Percentiles rank a stretch among this genome's conserved stretches.
phyloP scores from a whole-genome alignment of 1,140 invertebrate species.

The Nebria ingens region DNA sequence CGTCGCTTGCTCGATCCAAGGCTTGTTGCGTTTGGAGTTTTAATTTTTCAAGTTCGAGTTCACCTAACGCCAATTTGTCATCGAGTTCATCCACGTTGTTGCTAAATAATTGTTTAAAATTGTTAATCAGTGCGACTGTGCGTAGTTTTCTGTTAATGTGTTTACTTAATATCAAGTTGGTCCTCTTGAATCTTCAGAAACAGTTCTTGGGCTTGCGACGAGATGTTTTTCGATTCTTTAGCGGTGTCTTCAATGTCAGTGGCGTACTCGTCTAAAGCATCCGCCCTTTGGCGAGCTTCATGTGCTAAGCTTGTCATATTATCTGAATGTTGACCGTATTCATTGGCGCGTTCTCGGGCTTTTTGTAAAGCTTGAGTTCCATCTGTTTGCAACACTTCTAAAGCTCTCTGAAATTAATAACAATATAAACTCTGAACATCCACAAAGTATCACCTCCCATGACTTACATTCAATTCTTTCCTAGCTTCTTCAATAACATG shows the following conservation, averaged over 20 bases:
- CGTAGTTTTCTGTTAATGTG: conserved; percentile 20
- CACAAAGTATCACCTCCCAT: background rate
- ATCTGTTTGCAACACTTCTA: conserved; percentile 68
- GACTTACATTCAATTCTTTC: conserved; percentile 21
- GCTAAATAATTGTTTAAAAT: conserved; percentile 33
- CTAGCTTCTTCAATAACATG: conserved; percentile 22
- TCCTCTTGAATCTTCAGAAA: conserved; percentile 70
- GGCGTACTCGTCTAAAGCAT: conserved; percentile 65
- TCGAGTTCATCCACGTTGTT: conserved; percentile 50
- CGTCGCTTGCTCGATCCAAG: conserved; percentile 55
- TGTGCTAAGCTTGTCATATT: conserved; percentile 85
- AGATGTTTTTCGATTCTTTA: conserved; percentile 72
- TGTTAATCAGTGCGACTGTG: background rate
- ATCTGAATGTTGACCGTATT: conserved; percentile 82
- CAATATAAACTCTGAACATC: too few relatives aligned
- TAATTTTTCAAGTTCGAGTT: conserved; percentile 56
- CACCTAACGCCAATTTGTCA: conserved; percentile 45
- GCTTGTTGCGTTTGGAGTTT: conserved; percentile 60
- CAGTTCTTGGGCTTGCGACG: conserved; percentile 65
- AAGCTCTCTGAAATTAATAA: conserved; percentile 50
- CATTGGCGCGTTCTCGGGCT: conserved; percentile 69
- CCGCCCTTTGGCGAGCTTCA: conserved; percentile 68
- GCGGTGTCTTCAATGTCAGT: conserved; percentile 65
- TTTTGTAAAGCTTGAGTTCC: conserved; percentile 64
- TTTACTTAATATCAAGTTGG: conserved; percentile 64